Evolutionary conservation across 2,797 vertebrate genomes (phyloP).

Genomic region (Gobionotothen gibberifrons): DNA sequence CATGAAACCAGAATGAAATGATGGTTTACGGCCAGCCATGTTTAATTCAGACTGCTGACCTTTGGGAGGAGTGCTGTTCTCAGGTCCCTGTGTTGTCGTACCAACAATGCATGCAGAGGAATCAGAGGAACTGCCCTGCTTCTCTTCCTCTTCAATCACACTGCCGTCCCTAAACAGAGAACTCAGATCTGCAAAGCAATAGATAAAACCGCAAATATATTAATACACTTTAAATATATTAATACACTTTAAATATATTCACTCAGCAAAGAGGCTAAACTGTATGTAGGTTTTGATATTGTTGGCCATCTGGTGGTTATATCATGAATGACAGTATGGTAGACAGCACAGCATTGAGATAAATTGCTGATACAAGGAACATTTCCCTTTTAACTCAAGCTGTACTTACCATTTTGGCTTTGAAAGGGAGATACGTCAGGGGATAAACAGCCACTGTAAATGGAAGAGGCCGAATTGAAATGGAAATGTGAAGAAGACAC

Average conservation of each 20-base stretch:
- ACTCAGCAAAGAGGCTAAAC: not conserved
- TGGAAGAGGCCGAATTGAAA: conserved; percentile 65
- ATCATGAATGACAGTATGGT: not conserved
- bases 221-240: not conserved
- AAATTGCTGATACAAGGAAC: not conserved
- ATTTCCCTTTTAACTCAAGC: not conserved
- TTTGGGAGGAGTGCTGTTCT: conserved; percentile 76
- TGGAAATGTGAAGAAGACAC: conserved; percentile 73
- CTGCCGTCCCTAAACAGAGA: conserved; percentile 78
- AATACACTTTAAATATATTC: not conserved
- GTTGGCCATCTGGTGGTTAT: conserved; percentile 40
- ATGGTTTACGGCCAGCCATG: not conserved
- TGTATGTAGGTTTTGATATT: not conserved
- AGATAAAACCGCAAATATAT: not conserved
- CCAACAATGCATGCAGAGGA: conserved; percentile 92
- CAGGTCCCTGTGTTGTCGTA: conserved; percentile 88
- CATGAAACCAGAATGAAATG: not conserved
- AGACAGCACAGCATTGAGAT: not conserved
- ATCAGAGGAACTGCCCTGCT: conserved; percentile 85
- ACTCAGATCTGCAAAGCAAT: conserved; percentile 77
- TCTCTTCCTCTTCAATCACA: conserved; percentile 82
- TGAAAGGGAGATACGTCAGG: conserved; percentile 75
- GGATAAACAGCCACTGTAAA: conserved; percentile 73
- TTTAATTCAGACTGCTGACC: conserved; percentile 70
- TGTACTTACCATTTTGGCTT: conserved; percentile 73